Evolutionary conservation across 2,797 vertebrate species (phyloP).

Genomic region (Amblyraja radiata): DNA sequence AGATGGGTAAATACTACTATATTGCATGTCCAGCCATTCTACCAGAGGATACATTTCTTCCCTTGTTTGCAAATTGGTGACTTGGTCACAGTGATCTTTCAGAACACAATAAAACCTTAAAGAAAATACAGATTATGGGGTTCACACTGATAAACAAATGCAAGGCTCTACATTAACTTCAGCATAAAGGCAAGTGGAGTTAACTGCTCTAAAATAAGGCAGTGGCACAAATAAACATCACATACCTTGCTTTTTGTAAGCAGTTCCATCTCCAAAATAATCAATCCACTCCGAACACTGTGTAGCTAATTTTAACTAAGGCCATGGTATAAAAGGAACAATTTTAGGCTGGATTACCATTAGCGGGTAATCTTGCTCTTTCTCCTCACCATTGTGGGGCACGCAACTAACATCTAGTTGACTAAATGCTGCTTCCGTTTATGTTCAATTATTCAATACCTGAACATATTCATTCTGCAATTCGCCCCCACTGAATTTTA

Average conservation of each 20-base stretch:
- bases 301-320: not conserved
- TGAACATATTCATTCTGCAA: not conserved
- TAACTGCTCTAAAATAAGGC: not conserved
- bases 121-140: conserved; percentile 37
- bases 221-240: not conserved
- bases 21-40: too few relatives aligned
- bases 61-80: not conserved
- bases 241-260: not conserved
- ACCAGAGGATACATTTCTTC: too few relatives aligned
- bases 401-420: not conserved
- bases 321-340: not conserved
- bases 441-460: not conserved
- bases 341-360: not conserved
- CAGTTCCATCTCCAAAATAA: not conserved
- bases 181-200: not conserved
- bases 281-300: not conserved
- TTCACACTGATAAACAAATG: conserved; percentile 26
- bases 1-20: too few relatives aligned
- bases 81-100: not conserved
- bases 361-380: too few relatives aligned
- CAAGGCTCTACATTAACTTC: conserved; percentile 9
- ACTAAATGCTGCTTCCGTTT: not conserved
- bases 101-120: conserved; percentile 31
- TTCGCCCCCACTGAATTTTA: not conserved
- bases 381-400: not conserved